Evolutionary conservation across 2,797 vertebrate species (phyloP).

Genomic region (Botia kubotai): DNA sequence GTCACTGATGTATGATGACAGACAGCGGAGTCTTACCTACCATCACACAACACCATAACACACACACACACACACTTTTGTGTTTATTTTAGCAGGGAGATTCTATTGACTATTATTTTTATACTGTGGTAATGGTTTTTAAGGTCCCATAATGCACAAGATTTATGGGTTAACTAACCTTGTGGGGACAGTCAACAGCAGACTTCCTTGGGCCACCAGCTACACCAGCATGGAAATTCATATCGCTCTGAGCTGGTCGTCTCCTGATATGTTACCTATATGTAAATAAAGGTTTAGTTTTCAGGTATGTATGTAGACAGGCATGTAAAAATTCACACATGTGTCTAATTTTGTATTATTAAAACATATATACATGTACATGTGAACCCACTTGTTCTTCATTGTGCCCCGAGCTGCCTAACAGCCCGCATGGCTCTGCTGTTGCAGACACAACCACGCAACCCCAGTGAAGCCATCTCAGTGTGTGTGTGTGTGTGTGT

Average conservation of each 20-base stretch:
- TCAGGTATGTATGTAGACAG: not conserved
- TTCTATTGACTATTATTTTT: not conserved
- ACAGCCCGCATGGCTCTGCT: conserved; percentile 29
- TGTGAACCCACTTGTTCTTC: not conserved
- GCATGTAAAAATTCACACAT: not conserved
- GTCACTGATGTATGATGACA: conserved; percentile 62
- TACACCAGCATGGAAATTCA: not conserved
- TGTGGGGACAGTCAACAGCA: too few species aligned
- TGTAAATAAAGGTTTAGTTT: not conserved
- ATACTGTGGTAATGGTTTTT: not conserved
- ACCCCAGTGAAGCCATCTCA: conserved; percentile 30
- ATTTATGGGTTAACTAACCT: too few species aligned
- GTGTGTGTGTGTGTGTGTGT: conserved; percentile 26
- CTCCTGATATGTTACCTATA: not conserved
- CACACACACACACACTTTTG: conserved; percentile 25
- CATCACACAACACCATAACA: conserved; percentile 41
- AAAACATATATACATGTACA: not conserved
- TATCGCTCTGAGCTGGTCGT: not conserved
- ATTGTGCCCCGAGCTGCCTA: conserved; percentile 19
- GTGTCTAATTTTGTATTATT: not conserved
- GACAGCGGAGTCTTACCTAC: conserved; percentile 53
- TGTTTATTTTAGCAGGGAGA: not conserved
- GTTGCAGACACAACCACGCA: conserved; percentile 24
- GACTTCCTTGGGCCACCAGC: too few species aligned
- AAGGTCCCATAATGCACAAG: too few species aligned